A percentile compares a stretch with the other conserved stretches of the same genome.
phyloP scores from a whole-genome alignment of 2,888 invertebrate genomes.

The Mycalesis mineus region DNA sequence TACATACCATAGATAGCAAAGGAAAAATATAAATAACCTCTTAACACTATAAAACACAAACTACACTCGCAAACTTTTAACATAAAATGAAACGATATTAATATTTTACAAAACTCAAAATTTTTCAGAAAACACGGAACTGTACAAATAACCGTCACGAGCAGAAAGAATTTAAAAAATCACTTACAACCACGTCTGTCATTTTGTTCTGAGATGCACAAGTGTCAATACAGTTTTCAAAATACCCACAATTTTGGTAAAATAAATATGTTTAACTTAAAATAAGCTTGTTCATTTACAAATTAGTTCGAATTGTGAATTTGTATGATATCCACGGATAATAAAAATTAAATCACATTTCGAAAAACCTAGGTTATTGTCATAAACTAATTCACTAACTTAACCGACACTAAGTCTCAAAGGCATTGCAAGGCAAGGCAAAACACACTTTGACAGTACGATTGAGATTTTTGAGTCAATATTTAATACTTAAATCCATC shows the following conservation, averaged over 20 bases:
- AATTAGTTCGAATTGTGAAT: too few species aligned
- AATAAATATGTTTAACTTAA: too few species aligned
- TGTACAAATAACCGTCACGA: background rate
- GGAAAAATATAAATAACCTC: background rate
- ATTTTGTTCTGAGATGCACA: constrained; percentile 30
- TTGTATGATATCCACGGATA: too few species aligned
- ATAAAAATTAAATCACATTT: too few species aligned
- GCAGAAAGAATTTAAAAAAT: background rate
- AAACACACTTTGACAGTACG: too few species aligned
- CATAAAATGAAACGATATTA: background rate
- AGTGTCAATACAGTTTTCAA: background rate
- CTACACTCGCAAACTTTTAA: background rate
- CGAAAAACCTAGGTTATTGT: too few species aligned
- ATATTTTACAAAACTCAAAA: background rate
- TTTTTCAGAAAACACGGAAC: background rate
- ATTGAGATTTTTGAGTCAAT: too few species aligned
- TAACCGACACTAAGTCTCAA: too few species aligned
- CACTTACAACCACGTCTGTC: constrained; percentile 52
- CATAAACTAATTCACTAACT: too few species aligned
- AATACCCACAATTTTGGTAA: background rate
- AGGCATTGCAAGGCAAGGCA: too few species aligned
- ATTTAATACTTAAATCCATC: too few species aligned
- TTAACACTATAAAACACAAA: background rate
- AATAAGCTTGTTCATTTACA: too few species aligned
- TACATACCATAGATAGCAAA: background rate